Percentiles rank a stretch among this genome's conserved stretches.
These are phyloP conservation scores for Chrysopilus asiliformis DNA, from an alignment of 2,888 invertebrate genomes.

Conservation along the genomic window DNA sequence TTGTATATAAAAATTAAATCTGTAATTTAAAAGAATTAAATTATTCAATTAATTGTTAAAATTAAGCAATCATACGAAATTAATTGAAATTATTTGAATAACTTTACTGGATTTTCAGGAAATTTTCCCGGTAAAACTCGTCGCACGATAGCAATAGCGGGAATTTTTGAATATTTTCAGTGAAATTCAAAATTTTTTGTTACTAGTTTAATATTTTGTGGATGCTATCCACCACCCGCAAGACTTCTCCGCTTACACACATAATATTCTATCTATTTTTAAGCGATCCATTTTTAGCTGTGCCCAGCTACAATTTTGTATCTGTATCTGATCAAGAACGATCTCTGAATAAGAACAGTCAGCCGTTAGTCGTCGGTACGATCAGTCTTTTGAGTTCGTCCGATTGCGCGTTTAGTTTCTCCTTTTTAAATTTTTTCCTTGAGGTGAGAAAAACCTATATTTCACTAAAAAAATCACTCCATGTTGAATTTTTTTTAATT, in stretches of 20 bases:
- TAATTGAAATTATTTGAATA: too few species aligned
- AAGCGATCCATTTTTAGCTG: slow-evolving; percentile 32
- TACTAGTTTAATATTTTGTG: slow-evolving; percentile 4
- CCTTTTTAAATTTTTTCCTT: slow-evolving; percentile 32
- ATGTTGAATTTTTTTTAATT: too few species aligned
- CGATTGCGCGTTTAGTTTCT: slow-evolving; percentile 34
- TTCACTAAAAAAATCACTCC: slow-evolving; percentile 3
- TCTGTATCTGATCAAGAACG: slow-evolving; percentile 25
- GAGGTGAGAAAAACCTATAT: slow-evolving; percentile 36
- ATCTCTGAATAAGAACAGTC: slow-evolving; percentile 33
- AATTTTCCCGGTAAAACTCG: too few species aligned
- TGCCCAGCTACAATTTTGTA: slow-evolving; percentile 35
- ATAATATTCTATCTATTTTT: slow-evolving; percentile 28
- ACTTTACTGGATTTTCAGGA: too few species aligned
- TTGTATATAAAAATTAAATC: too few species aligned
- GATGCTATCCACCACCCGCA: slow-evolving; percentile 12
- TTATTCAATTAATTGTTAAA: too few species aligned
- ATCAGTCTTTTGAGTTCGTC: slow-evolving; percentile 36
- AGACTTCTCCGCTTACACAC: slow-evolving; percentile 11
- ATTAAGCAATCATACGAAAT: too few species aligned
- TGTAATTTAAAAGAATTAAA: too few species aligned
- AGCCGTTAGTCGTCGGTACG: slow-evolving; percentile 39
- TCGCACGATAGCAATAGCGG: too few species aligned
- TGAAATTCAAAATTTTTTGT: slow-evolving; percentile 3
- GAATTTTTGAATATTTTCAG: too few species aligned